phyloP scores from a whole-genome alignment of 37 sponge, comb jelly and placozoan genomes.

The Aphrocallistes beatrix region DNA sequence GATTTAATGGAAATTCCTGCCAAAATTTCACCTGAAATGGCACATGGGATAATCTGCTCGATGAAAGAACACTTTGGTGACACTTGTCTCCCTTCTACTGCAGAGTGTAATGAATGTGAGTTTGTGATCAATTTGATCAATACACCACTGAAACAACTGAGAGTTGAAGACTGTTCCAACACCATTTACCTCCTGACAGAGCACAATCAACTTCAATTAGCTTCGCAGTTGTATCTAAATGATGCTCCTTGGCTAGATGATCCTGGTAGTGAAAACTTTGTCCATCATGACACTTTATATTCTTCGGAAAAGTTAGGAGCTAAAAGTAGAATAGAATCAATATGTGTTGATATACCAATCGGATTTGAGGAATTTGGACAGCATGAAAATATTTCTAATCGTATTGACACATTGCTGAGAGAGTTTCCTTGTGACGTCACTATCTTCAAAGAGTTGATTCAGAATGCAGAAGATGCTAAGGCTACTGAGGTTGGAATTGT shows the following conservation, averaged over 20 bases:
- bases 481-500: slow-evolving; percentile 54
- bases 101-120: not conserved
- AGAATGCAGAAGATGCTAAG: slow-evolving; percentile 70
- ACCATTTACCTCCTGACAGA: not conserved
- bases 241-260: not conserved
- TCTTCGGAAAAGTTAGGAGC: not conserved
- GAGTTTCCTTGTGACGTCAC: slow-evolving; percentile 44
- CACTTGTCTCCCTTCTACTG: not conserved
- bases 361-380: slow-evolving; percentile 53
- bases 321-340: not conserved
- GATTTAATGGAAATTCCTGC: not conserved
- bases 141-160: not conserved
- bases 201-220: not conserved
- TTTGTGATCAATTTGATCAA: not conserved
- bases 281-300: not conserved
- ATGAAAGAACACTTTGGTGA: not conserved
- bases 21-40: not conserved
- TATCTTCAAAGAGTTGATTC: slow-evolving; percentile 60
- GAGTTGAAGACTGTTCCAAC: not conserved
- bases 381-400: slow-evolving; percentile 50
- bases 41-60: not conserved
- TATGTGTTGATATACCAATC: not conserved
- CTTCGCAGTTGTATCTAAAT: not conserved
- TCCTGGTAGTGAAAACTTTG: not conserved
- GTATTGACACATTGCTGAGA: slow-evolving; percentile 42